These are phyloP conservation scores for Mycalesis mineus DNA, from an alignment of 2,888 invertebrate species.

Conservation along the genomic window DNA sequence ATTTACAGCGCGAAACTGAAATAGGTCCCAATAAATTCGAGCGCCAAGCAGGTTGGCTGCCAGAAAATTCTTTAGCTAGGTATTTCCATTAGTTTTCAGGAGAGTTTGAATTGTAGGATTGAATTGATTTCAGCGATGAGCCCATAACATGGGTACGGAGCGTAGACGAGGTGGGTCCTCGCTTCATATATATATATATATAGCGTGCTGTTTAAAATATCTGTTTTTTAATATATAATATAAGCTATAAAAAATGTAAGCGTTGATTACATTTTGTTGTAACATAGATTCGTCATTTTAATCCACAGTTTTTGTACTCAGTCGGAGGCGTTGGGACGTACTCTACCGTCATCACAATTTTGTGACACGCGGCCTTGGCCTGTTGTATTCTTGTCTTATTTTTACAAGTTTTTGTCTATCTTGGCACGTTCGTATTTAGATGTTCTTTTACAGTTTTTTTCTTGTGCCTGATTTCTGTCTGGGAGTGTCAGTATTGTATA, in stretches of 20 bases:
- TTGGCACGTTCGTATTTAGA: not conserved
- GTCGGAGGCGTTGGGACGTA: too few species aligned
- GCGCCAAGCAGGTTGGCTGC: constrained; percentile 24
- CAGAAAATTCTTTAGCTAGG: constrained; percentile 18
- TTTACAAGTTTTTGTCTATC: not conserved
- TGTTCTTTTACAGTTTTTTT: too few species aligned
- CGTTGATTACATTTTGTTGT: not conserved
- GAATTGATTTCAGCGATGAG: too few species aligned
- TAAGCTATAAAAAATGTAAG: too few species aligned
- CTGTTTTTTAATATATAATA: too few species aligned
- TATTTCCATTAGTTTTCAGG: not conserved
- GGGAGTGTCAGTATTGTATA: too few species aligned
- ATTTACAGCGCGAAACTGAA: constrained; percentile 31
- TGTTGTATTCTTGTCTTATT: not conserved
- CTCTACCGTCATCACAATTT: constrained; percentile 1
- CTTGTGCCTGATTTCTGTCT: too few species aligned
- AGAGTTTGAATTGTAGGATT: too few species aligned
- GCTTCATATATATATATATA: too few species aligned
- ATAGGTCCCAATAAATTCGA: constrained; percentile 35
- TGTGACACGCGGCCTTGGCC: constrained; percentile 1
- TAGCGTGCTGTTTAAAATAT: too few species aligned
- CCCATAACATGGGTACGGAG: too few species aligned
- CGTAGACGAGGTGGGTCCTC: too few species aligned
- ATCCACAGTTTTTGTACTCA: not conserved
- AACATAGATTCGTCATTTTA: not conserved